Percentiles rank a stretch among this genome's conserved stretches.
phyloP scores from a whole-genome alignment of 2,888 invertebrate species.

The Sussaba pulchella region DNA sequence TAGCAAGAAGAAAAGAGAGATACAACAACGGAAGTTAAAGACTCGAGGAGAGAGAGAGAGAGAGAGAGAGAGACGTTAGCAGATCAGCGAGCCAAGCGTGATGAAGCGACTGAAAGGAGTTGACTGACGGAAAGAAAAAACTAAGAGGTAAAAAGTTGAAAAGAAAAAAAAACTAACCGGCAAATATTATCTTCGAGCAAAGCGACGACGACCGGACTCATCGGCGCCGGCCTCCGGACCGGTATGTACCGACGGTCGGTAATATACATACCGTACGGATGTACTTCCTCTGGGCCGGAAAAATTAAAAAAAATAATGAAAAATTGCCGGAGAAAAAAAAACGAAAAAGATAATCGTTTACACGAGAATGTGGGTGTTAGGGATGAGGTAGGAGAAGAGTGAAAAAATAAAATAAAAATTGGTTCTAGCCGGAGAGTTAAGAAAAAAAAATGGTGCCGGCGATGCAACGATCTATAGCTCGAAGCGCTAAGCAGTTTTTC shows the following conservation, averaged over 20 bases:
- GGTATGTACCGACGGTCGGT: slow-evolving; percentile 35
- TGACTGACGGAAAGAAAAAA: slow-evolving; percentile 24
- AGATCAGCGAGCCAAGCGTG: slow-evolving; percentile 56
- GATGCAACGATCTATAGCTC: not conserved
- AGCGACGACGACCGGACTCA: slow-evolving; percentile 42
- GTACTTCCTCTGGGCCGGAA: slow-evolving; percentile 58
- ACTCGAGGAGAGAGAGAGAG: slow-evolving; percentile 18
- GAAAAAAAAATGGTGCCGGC: not conserved
- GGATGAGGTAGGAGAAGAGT: too few relatives aligned
- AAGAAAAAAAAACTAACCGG: slow-evolving; percentile 26
- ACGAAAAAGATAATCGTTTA: not conserved
- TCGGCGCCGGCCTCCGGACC: slow-evolving; percentile 42
- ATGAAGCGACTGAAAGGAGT: slow-evolving; percentile 60
- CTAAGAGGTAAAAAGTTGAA: too few relatives aligned
- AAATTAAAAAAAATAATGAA: not conserved
- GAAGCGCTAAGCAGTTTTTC: slow-evolving; percentile 28
- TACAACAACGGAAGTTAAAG: slow-evolving; percentile 54
- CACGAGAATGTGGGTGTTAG: too few relatives aligned
- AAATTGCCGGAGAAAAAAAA: slow-evolving; percentile 21
- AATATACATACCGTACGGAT: slow-evolving; percentile 59
- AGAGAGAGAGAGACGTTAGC: not conserved
- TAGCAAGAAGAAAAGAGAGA: slow-evolving; percentile 60
- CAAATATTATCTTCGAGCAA: slow-evolving; percentile 66
- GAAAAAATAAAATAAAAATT: too few relatives aligned
- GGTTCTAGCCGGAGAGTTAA: too few relatives aligned